Percentiles rank a stretch among this genome's conserved stretches.
Conservation (phyloP, 2,113 vertebrate species). For the Prochilodus magdalenae region DNA sequence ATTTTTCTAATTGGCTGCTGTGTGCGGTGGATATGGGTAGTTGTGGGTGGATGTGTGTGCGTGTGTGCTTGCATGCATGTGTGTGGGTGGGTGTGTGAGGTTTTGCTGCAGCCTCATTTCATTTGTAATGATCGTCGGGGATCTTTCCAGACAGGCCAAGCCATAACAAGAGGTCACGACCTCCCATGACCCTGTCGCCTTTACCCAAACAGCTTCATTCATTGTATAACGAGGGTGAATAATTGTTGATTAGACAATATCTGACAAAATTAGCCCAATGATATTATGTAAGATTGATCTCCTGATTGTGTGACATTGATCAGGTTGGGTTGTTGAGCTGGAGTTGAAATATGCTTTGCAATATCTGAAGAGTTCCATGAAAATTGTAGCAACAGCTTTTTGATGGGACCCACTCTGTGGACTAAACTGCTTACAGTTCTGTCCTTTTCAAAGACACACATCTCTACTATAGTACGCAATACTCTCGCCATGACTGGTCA, state of each 20-base stretch:
- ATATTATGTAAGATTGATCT: slow-evolving; percentile 50
- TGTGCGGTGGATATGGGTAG: slow-evolving; percentile 71
- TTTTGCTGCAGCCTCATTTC: slow-evolving; percentile 27
- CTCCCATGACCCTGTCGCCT: slow-evolving; percentile 27
- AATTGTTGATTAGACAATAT: slow-evolving; percentile 56
- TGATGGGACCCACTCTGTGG: neutral
- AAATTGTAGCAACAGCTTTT: slow-evolving; percentile 3
- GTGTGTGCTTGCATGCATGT: slow-evolving; percentile 18
- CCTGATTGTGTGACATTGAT: slow-evolving; percentile 49
- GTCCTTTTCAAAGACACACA: no score
- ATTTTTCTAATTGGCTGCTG: slow-evolving; percentile 53
- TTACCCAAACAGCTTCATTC: slow-evolving; percentile 31
- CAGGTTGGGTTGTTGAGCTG: slow-evolving; percentile 19
- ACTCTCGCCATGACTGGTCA: neutral
- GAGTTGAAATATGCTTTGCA: neutral
- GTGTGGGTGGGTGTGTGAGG: neutral
- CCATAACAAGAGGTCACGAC: slow-evolving; percentile 52
- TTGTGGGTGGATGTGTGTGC: slow-evolving; percentile 7
- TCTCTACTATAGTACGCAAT: neutral
- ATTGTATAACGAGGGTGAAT: slow-evolving; percentile 44
- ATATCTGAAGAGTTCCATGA: neutral
- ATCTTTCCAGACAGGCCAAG: slow-evolving; percentile 15
- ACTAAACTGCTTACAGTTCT: no score
- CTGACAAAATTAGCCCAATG: slow-evolving; percentile 50
- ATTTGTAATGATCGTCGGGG: slow-evolving; percentile 55